Evolutionary conservation across 2,113 vertebrate genomes (phyloP).

Genomic region (Corvus hawaiiensis): DNA sequence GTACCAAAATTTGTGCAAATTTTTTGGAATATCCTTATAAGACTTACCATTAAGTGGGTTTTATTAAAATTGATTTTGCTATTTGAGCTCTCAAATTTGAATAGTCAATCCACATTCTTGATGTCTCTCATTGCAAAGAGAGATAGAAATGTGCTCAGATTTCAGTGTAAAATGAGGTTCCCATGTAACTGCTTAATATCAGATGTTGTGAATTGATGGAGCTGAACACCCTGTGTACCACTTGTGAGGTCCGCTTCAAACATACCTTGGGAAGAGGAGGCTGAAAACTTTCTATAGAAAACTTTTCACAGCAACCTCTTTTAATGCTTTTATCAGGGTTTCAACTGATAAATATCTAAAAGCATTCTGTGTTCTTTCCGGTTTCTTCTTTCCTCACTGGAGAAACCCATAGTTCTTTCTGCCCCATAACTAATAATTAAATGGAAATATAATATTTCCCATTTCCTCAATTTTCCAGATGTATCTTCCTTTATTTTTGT

Average conservation of each 20-base stretch:
- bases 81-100: background rate
- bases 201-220: background rate
- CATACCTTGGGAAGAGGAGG: background rate
- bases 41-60: background rate
- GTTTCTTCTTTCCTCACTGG: background rate
- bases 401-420: background rate
- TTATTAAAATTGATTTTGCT: background rate
- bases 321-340: background rate
- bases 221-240: background rate
- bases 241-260: constrained; percentile 23
- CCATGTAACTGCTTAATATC: background rate
- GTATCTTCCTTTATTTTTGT: background rate
- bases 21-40: background rate
- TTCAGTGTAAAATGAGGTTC: background rate
- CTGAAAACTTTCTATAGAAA: background rate
- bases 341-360: background rate
- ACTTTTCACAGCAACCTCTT: background rate
- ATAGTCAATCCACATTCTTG: background rate
- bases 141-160: background rate
- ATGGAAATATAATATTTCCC: background rate
- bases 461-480: background rate
- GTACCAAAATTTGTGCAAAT: background rate
- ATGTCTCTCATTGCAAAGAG: background rate
- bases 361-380: background rate
- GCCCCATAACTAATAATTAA: background rate